These are phyloP conservation scores for Lepidotrigona ventralis DNA, from an alignment of 1,140 invertebrate species.

Conservation along the genomic window DNA sequence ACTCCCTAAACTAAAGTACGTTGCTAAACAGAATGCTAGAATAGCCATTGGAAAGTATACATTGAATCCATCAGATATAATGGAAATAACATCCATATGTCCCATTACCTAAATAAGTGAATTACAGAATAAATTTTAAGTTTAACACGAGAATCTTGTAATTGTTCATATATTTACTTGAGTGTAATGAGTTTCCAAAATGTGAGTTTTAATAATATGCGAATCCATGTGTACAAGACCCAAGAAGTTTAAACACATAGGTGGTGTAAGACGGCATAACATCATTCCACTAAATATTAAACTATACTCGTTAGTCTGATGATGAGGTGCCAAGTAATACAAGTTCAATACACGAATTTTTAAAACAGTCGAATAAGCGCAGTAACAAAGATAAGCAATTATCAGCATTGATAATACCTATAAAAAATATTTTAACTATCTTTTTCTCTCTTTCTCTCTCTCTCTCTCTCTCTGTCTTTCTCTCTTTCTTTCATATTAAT, in stretches of 20 bases:
- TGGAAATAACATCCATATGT: constrained; percentile 98
- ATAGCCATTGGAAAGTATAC: constrained; percentile 99
- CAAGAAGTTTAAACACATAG: constrained; percentile 99
- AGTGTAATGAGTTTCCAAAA: constrained; percentile 93
- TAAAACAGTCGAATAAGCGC: constrained; percentile 98
- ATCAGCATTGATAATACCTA: constrained; percentile 92
- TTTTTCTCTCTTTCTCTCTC: neutral
- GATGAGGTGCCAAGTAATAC: constrained; percentile 97
- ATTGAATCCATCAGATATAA: constrained; percentile 99
- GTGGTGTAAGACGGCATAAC: constrained; percentile 97
- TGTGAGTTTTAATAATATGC: constrained; percentile 92
- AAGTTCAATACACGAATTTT: constrained; percentile 97
- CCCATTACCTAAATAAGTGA: constrained; percentile 93
- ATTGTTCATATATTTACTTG: constrained; percentile 81
- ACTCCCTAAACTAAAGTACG: constrained; percentile 97
- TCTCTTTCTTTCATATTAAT: neutral
- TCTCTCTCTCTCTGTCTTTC: too few species aligned
- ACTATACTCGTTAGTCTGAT: constrained; percentile 99
- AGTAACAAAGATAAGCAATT: constrained; percentile 97
- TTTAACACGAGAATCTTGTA: neutral
- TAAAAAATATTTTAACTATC: constrained; percentile 64
- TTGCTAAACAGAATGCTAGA: constrained; percentile 94
- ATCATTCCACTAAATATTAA: constrained; percentile 99
- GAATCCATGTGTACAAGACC: constrained; percentile 99
- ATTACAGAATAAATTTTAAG: constrained; percentile 35